phyloP scores from a whole-genome alignment of 2,797 vertebrate genomes.

The Carcharodon carcharias region DNA sequence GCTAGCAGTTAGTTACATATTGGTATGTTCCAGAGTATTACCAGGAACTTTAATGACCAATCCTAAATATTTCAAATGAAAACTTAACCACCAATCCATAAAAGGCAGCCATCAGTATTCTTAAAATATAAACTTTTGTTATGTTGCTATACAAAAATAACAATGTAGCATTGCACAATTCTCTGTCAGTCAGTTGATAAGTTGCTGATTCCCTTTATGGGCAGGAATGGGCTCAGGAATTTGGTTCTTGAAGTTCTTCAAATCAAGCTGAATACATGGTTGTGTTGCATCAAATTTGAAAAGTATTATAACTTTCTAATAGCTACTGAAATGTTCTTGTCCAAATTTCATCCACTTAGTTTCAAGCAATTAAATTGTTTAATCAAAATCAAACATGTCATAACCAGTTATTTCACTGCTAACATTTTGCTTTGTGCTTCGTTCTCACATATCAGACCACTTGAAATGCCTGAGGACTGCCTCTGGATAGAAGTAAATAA shows the following conservation, averaged over 20 bases:
- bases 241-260: background rate
- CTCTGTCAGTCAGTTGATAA: background rate
- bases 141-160: background rate
- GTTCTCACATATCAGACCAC: conserved; percentile 76
- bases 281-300: background rate
- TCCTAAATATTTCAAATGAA: background rate
- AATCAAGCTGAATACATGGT: background rate
- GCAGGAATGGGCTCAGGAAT: background rate
- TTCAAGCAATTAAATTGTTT: background rate
- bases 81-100: background rate
- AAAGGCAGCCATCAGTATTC: background rate
- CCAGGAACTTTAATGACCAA: background rate
- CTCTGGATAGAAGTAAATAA: conserved; percentile 88
- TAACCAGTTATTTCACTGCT: background rate
- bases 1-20: background rate
- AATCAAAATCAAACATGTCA: background rate
- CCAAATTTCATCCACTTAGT: background rate
- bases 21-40: background rate
- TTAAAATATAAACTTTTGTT: background rate
- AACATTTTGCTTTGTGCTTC: conserved; percentile 41
- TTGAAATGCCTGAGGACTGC: conserved; percentile 91
- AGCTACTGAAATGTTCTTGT: background rate
- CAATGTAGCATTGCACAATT: background rate
- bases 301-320: background rate
- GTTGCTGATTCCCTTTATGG: background rate